Percentiles rank a stretch among this genome's conserved stretches.
These are phyloP conservation scores for Poeciliopsis paucimaculata DNA, from an alignment of 2,797 vertebrate species.

Conservation along the genomic window DNA sequence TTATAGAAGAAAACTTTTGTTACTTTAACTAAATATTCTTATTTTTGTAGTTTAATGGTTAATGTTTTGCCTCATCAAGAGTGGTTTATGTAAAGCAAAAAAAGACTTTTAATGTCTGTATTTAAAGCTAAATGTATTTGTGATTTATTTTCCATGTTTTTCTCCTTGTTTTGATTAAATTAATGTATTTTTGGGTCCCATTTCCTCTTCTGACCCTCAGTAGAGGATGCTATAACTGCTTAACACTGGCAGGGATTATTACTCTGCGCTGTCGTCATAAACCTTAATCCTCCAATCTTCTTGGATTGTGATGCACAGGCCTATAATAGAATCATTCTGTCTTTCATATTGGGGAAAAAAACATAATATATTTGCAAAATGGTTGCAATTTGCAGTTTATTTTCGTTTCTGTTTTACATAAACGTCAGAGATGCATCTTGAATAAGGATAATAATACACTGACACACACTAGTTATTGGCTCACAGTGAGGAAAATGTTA, in stretches of 20 bases:
- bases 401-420: neutral
- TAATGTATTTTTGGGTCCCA: neutral
- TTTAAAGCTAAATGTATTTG: neutral
- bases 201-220: neutral
- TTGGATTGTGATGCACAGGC: conserved; percentile 9
- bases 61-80: neutral
- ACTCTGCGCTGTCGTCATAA: conserved; percentile 4
- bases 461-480: neutral
- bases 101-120: neutral
- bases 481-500: neutral
- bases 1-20: neutral
- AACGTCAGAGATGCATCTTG: neutral
- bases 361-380: neutral
- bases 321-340: neutral
- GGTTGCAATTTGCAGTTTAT: neutral
- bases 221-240: neutral
- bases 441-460: neutral
- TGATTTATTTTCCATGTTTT: neutral
- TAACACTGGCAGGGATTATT: conserved; percentile 20
- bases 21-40: neutral
- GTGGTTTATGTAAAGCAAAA: neutral
- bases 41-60: neutral
- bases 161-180: neutral
- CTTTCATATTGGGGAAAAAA: too few species aligned
- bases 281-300: conserved; percentile 17